A percentile compares a stretch with the other conserved stretches of the same genome.
Conservation (phyloP, 2,797 vertebrate species). For the Pangasius macronema region DNA sequence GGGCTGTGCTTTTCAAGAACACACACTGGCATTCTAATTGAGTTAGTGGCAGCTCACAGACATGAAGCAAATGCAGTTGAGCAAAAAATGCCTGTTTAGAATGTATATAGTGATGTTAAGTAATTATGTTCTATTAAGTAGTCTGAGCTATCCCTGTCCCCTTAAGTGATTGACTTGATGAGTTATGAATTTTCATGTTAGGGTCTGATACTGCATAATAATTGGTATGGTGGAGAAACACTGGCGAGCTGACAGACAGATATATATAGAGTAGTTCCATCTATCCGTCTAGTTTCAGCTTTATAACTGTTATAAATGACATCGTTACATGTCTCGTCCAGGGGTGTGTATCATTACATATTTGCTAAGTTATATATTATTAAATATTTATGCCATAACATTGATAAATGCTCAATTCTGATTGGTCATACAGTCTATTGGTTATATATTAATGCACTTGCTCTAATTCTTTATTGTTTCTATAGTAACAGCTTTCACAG, state of each 20-base stretch:
- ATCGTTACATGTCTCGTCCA: background rate
- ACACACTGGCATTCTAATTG: slow-evolving; percentile 77
- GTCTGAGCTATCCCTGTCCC: slow-evolving; percentile 47
- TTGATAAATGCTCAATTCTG: background rate
- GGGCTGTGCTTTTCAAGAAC: slow-evolving; percentile 77
- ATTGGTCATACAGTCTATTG: background rate
- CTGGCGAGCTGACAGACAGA: background rate
- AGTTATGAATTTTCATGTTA: slow-evolving; percentile 50
- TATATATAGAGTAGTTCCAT: background rate
- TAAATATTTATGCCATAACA: background rate
- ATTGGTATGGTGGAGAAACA: slow-evolving; percentile 2
- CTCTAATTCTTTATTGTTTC: background rate
- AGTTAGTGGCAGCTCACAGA: slow-evolving; percentile 66
- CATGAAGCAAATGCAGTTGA: slow-evolving; percentile 66
- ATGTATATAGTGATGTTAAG: slow-evolving; percentile 67
- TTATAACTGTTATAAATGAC: background rate
- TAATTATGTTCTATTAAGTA: slow-evolving; percentile 68
- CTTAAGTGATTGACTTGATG: slow-evolving; percentile 50
- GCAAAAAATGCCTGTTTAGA: slow-evolving; percentile 66
- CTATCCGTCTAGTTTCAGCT: background rate
- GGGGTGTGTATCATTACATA: background rate
- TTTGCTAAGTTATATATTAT: background rate
- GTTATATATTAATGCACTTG: background rate
- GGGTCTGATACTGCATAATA: slow-evolving; percentile 32
- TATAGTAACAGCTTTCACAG: background rate